Evolutionary conservation across 1,140 invertebrate species (phyloP), one percentile per base, ranked within the genome.

Genomic region (Bombus waltoni): DNA sequence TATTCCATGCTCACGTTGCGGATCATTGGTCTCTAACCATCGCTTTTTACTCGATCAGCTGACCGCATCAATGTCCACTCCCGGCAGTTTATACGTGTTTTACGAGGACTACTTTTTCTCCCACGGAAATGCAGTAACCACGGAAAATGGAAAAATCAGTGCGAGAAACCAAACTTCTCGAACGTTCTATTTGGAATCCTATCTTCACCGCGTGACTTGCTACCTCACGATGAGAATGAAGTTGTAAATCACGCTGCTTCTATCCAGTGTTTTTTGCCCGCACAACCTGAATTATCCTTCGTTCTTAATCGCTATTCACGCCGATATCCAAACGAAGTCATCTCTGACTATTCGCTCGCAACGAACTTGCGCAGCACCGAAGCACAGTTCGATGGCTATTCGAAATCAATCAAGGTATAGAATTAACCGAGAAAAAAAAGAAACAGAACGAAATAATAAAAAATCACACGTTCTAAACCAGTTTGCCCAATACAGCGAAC

Each of bases 11-110:
- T 74, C 72, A 1, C 25, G 72, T 74, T 6, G 44, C 72, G 72
- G 72, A 74, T 74, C 72, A 74, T 74, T 74, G 72, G 44, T 74
- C 72, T 47, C 18, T 42, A 74, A 74, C 72, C 72, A 11, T 74
- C 2, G n/a, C 42, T 74, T 74, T 74, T 74, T 74, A 32, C 53
- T 32, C 72, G 1, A 32, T 47, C 44, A 74, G 72, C 72, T 74
- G 32, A 74, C 72, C 72, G 72, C 44, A 32, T 74, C 53, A 47
- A 44, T 74, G 72, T 74, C 72, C 40, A 35, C 44, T 74, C 0
- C 9, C 4, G 32, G 42, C 32, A 74, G 8, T 53, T 74, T 74
- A 35, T 42, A 47, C 11, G 22, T 44, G 42, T 35, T 75, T 57
- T 57, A 75, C 25, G 73, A 75, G 44, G 32, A 38, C 73, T 35